Evolutionary conservation across 2,888 invertebrate genomes (phyloP).

Genomic region (Neria commutata): DNA sequence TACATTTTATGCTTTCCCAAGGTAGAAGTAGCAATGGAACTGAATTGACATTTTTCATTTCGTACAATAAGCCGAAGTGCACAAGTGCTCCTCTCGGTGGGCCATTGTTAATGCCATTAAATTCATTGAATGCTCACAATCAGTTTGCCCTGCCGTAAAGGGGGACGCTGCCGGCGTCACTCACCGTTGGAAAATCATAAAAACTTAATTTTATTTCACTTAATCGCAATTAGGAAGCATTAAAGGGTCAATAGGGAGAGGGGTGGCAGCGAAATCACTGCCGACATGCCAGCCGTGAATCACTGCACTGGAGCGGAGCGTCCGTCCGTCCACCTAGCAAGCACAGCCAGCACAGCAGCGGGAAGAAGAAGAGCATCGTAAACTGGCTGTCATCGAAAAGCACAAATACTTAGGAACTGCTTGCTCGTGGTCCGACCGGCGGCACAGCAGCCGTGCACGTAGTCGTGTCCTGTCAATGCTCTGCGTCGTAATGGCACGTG

Average conservation of each 20-base stretch:
- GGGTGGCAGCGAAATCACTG: constrained; percentile 13
- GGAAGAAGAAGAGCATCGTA: constrained; percentile 3
- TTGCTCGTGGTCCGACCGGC: not conserved
- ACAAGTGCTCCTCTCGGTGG: too few relatives aligned
- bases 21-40: not conserved
- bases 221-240: constrained; percentile 47
- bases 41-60: constrained; percentile 1
- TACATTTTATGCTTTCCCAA: too few relatives aligned
- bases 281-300: constrained; percentile 19
- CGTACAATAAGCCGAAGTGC: not conserved
- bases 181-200: constrained; percentile 22
- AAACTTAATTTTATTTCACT: constrained; percentile 43
- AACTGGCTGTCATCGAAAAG: not conserved
- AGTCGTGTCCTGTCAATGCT: constrained; percentile 8
- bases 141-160: not conserved
- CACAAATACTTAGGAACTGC: not conserved
- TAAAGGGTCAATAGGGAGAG: constrained; percentile 14
- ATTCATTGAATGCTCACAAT: not conserved
- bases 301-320: not conserved
- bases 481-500: constrained; percentile 21
- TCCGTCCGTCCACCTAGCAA: not conserved
- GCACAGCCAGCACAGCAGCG: not conserved
- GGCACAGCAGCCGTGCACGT: not conserved
- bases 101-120: constrained; percentile 1
- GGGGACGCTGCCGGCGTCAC: not conserved